Evolutionary conservation across 2,113 vertebrate genomes (phyloP).

Genomic region (Oryzias celebensis): DNA sequence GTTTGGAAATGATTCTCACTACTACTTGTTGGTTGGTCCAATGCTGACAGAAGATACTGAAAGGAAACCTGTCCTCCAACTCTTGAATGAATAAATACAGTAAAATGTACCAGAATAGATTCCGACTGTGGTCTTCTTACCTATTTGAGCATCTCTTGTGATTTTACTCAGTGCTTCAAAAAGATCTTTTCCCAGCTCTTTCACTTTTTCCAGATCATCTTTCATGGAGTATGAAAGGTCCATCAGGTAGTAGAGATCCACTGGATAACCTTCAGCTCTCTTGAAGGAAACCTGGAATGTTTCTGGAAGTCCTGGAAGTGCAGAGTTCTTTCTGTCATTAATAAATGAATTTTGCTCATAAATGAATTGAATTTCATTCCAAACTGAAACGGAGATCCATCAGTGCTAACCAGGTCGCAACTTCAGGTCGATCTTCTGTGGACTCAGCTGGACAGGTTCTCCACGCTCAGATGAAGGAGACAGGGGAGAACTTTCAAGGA

Average conservation of each 20-base stretch:
- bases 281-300: constrained; percentile 81
- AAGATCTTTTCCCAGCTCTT: constrained; percentile 83
- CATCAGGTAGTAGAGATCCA: constrained; percentile 99
- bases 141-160: constrained; percentile 83
- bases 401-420: constrained; percentile 81
- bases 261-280: constrained; percentile 87
- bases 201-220: constrained; percentile 88
- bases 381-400: not conserved
- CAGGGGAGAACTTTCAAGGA: not conserved
- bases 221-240: constrained; percentile 96
- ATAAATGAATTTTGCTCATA: no score
- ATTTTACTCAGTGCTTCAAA: constrained; percentile 79
- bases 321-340: not conserved
- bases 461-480: not conserved
- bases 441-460: constrained; percentile 79
- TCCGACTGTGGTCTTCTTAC: constrained; percentile 63
- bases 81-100: not conserved
- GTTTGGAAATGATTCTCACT: no score
- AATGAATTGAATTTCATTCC: not conserved
- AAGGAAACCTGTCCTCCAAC: no score
- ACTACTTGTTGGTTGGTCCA: no score
- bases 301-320: constrained; percentile 73
- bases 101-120: not conserved
- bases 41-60: no score
- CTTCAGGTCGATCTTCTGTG: constrained; percentile 77